Percentiles rank a stretch among this genome's conserved stretches.
Evolutionary conservation across 2,888 invertebrate genomes (phyloP).

Genomic region (Halocaridina rubra): DNA sequence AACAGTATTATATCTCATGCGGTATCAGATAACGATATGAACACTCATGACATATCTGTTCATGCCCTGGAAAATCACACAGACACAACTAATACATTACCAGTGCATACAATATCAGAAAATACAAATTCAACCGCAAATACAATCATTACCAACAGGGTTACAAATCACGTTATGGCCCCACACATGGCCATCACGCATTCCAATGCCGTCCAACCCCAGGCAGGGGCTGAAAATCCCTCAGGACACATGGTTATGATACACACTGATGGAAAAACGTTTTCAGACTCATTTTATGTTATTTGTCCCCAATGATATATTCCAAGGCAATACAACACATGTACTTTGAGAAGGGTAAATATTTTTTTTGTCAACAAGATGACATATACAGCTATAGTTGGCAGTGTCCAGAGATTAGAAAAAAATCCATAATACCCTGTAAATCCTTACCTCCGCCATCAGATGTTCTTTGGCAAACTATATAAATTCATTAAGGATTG

Average conservation of each 20-base stretch:
- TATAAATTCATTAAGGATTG: too few relatives aligned
- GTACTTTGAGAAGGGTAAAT: too few relatives aligned
- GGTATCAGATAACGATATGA: slow-evolving; percentile 22
- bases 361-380: too few relatives aligned
- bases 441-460: too few relatives aligned
- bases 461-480: too few relatives aligned
- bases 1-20: slow-evolving; percentile 15
- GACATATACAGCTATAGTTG: too few relatives aligned
- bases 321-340: too few relatives aligned
- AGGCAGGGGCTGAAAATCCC: slow-evolving; percentile 22
- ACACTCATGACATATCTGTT: slow-evolving; percentile 13
- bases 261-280: slow-evolving; percentile 48
- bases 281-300: slow-evolving; percentile 44
- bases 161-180: slow-evolving; percentile 22
- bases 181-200: slow-evolving; percentile 13
- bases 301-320: slow-evolving; percentile 39
- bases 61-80: neutral
- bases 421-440: too few relatives aligned
- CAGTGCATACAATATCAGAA: neutral
- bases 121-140: slow-evolving; percentile 14
- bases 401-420: too few relatives aligned
- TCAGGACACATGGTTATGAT: slow-evolving; percentile 50
- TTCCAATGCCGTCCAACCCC: slow-evolving; percentile 30
- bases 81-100: neutral
- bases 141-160: slow-evolving; percentile 15